Percentiles rank a stretch among this genome's conserved stretches.
These are phyloP conservation scores for Etheostoma cragini DNA, from an alignment of 2,113 vertebrate genomes.

Conservation along the genomic window DNA sequence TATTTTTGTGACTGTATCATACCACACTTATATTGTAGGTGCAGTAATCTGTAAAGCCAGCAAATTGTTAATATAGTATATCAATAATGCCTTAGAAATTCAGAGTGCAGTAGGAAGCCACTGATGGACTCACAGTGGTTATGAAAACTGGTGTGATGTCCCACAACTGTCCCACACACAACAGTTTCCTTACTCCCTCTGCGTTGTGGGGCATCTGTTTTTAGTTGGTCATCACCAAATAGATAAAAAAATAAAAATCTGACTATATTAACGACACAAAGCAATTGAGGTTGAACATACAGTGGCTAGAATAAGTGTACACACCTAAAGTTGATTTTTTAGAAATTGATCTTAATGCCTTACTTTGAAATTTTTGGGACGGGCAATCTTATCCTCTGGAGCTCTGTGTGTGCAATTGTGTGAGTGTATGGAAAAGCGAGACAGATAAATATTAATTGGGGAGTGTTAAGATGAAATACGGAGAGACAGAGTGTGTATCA, in stretches of 20 bases:
- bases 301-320: no score
- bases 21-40: not conserved
- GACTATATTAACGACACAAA: not conserved
- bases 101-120: conserved; percentile 29
- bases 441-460: conserved; percentile 15
- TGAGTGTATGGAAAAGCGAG: not conserved
- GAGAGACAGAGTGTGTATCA: conserved; percentile 33
- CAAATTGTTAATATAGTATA: conserved; percentile 14
- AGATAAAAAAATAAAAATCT: not conserved
- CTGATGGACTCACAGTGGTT: conserved; percentile 7
- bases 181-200: not conserved
- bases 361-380: no score
- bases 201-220: not conserved
- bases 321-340: no score
- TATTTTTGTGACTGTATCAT: not conserved
- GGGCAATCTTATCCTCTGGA: not conserved
- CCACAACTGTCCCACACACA: not conserved
- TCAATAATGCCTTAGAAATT: conserved; percentile 26
- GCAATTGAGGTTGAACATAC: not conserved
- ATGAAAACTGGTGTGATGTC: not conserved
- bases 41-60: conserved; percentile 1
- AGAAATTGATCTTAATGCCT: no score
- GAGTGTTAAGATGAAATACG: conserved; percentile 10
- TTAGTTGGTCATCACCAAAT: not conserved
- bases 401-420: not conserved